Conservation (phyloP, 2,113 vertebrate species). For the Glaucomys volans region DNA sequence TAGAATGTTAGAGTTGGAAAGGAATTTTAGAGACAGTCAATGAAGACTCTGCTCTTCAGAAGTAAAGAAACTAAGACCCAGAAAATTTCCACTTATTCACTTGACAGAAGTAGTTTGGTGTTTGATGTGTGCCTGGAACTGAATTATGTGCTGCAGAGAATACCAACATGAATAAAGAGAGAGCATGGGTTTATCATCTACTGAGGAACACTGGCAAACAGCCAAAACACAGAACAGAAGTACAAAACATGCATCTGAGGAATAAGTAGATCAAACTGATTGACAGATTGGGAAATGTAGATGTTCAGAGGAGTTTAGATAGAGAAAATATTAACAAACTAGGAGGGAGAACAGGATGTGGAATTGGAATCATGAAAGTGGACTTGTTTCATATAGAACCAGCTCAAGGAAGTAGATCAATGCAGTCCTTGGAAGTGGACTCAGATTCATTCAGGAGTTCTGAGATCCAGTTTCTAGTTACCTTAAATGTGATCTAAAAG, state of each 20-base stretch:
- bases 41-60: background rate
- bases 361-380: background rate
- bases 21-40: background rate
- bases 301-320: background rate
- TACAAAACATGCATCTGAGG: background rate
- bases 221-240: background rate
- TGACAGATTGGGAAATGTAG: background rate
- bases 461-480: background rate
- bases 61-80: background rate
- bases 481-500: background rate
- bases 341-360: background rate
- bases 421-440: background rate
- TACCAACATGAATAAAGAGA: background rate
- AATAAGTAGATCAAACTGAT: background rate
- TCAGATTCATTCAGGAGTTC: background rate
- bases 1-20: constrained; percentile 34
- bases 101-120: background rate
- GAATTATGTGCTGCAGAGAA: background rate
- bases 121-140: background rate
- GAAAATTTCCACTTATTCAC: background rate
- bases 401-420: background rate
- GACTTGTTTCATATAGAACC: background rate
- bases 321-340: background rate
- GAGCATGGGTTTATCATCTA: background rate
- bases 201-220: background rate